phyloP scores from a whole-genome alignment of 2,888 invertebrate genomes.

The Acleris emargana region DNA sequence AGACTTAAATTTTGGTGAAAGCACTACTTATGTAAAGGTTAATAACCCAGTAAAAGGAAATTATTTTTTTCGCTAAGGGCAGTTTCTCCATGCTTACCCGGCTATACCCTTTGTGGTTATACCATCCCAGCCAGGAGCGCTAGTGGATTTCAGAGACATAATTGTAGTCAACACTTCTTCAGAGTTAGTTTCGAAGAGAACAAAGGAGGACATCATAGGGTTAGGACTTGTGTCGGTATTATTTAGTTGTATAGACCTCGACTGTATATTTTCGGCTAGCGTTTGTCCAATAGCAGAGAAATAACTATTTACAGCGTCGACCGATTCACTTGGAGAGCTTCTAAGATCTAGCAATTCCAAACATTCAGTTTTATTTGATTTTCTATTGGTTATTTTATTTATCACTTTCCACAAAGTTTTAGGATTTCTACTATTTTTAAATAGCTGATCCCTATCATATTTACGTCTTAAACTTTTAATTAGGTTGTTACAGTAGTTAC shows the following conservation, averaged over 20 bases:
- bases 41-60: too few relatives aligned
- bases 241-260: background rate
- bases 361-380: background rate
- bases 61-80: too few relatives aligned
- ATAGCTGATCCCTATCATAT: background rate
- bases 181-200: background rate
- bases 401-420: background rate
- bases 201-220: background rate
- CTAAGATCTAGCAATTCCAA: background rate
- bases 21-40: too few relatives aligned
- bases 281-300: background rate
- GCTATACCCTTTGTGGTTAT: background rate
- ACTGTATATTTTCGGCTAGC: background rate
- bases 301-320: background rate
- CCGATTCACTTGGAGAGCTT: background rate
- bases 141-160: background rate
- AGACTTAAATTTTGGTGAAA: too few relatives aligned
- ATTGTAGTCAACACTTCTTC: background rate
- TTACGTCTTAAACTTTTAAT: background rate
- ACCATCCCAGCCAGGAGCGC: background rate
- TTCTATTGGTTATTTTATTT: background rate
- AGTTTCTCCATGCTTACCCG: too few relatives aligned
- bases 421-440: background rate
- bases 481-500: background rate
- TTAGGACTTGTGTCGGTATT: background rate